Base-by-base conservation (phyloP, 2,888 invertebrate species). In the Cistogaster globosa region DNA sequence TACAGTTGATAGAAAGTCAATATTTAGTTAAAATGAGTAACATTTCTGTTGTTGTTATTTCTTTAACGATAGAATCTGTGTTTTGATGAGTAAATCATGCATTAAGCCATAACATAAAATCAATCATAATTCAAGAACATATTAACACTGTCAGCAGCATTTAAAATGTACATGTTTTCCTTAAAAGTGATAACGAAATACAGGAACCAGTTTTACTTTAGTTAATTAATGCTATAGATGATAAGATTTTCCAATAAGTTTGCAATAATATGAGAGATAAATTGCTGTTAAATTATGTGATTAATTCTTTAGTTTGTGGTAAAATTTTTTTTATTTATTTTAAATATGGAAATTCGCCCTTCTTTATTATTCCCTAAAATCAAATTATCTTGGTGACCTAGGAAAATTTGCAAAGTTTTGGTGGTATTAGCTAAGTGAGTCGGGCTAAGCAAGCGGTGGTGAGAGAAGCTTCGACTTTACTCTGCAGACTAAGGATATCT, bases 121-220 rank as follows among this genome's bases (percentile, higher is more conserved):
- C 83, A 72, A 78, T 83, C 77, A 78, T 83, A 83, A 77, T 83
- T 83, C 38, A 77, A 72, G 72, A 78, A 83, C 53, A 55, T 67
- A 76, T 76, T 63, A 65, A 58, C 48, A 58, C 71, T 71, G 65
- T 82, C 71, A 76, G 58, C 58, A 51, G 32, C 45, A 53, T 65
- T 53, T 53, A 51, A 62, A 36, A 32, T 42, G 68, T 1, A 79
- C 36, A 51, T 16, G 55, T 57, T 38, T 9, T 63, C 14, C 51
- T 11, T 36, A 16, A 18, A 1, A 58, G 7, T n/a, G 14, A 18
- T 51, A 26, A 68, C 6, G 11, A 22, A n/a, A 51, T 55, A 3
- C 38, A 48, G 48, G 14, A 11, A 36, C 11, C 14, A 36, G 16
- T 12, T 38, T 1, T 36, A 3, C 9, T 45, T 14, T 11, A 8